phyloP scores from a whole-genome alignment of 53 echinoderm and acorn worm genomes.

The Apostichopus leukothele region DNA sequence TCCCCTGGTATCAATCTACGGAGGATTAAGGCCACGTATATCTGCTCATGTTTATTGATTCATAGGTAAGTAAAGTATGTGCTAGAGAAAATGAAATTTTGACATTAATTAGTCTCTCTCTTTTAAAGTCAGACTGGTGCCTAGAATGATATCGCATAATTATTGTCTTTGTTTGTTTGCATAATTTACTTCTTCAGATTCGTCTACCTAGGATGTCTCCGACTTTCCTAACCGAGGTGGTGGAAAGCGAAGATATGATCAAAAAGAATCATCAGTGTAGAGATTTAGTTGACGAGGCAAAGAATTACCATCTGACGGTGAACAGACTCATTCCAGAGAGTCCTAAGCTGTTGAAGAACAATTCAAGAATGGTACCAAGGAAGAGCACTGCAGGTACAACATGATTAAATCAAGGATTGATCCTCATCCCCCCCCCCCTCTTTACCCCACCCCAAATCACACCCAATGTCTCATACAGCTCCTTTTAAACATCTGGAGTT shows the following conservation, averaged over 20 bases:
- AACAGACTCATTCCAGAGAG: conserved; percentile 65
- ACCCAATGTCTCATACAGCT: too few species aligned
- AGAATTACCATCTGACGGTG: conserved; percentile 91
- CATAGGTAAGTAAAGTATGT: too few species aligned
- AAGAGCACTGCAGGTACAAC: conserved; percentile 90
- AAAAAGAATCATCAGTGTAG: conserved; percentile 78
- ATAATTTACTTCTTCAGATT: conserved; percentile 49
- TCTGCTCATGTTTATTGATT: too few species aligned
- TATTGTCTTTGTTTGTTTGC: not conserved
- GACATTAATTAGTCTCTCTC: too few species aligned
- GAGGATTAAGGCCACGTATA: too few species aligned
- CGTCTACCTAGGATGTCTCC: conserved; percentile 90
- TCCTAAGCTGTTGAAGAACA: conserved; percentile 59
- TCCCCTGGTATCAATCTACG: too few species aligned
- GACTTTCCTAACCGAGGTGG: conserved; percentile 73
- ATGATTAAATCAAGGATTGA: too few species aligned
- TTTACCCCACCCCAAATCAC: too few species aligned
- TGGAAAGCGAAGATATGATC: conserved; percentile 85
- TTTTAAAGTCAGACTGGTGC: not conserved
- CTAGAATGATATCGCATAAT: not conserved
- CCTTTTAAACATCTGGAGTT: too few species aligned
- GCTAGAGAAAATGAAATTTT: too few species aligned
- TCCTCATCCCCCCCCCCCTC: too few species aligned
- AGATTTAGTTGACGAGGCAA: conserved; percentile 91
- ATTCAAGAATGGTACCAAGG: conserved; percentile 59